phyloP scores from a whole-genome alignment of 2,113 vertebrate genomes.

The Thalassoma bifasciatum region DNA sequence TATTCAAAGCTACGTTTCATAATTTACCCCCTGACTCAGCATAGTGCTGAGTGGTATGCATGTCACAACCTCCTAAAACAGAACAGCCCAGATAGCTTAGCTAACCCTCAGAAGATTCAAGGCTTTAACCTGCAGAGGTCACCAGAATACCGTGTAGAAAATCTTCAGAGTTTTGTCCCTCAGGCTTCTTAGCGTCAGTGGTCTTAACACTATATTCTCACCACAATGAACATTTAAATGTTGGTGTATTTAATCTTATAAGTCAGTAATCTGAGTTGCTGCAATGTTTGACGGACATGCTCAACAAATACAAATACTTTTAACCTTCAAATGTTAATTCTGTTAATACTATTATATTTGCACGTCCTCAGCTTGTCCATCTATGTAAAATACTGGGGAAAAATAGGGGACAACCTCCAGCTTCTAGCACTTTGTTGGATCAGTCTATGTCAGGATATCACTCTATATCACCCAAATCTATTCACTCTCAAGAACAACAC shows the following conservation, averaged over 20 bases:
- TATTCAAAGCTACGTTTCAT: conserved; percentile 3
- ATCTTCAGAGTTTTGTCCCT: neutral
- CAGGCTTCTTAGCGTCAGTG: neutral
- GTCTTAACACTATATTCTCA: neutral
- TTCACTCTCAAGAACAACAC: too few relatives aligned
- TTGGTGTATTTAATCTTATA: neutral
- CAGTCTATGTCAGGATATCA: too few relatives aligned
- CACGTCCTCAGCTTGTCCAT: neutral
- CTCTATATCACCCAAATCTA: too few relatives aligned
- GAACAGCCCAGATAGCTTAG: neutral
- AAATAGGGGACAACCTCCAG: neutral
- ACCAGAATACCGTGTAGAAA: conserved; percentile 38
- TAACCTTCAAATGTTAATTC: neutral
- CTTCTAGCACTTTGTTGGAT: too few relatives aligned
- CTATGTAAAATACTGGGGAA: neutral
- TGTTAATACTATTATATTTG: neutral
- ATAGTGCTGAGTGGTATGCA: neutral
- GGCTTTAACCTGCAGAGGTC: conserved; percentile 66
- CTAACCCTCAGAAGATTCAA: neutral
- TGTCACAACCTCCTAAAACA: neutral
- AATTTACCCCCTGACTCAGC: neutral
- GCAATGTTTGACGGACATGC: too few relatives aligned
- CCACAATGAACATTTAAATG: neutral
- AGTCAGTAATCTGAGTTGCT: neutral
- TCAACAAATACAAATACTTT: too few relatives aligned